Evolutionary conservation across 1,140 invertebrate genomes (phyloP).

Genomic region (Drosophila elegans): DNA sequence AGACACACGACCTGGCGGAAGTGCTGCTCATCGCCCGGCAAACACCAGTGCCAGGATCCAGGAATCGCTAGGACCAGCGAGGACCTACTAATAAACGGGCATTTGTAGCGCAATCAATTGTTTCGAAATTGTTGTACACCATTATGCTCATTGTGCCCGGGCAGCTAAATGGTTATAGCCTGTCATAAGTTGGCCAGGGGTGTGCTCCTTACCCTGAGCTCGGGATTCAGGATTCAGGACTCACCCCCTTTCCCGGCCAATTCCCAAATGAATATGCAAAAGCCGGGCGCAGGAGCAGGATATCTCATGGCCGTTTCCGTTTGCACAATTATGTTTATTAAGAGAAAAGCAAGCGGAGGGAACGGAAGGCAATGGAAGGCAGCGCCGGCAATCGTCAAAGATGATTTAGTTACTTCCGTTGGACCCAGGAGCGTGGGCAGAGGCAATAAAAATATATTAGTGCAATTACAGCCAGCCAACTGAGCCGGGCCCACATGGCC

Average conservation of each 20-base stretch:
- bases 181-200: slow-evolving; percentile 76
- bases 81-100: slow-evolving; percentile 76
- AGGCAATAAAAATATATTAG: slow-evolving; percentile 83
- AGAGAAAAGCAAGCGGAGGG: slow-evolving; percentile 48
- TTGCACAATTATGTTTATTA: slow-evolving; percentile 83
- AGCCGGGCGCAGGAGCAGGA: slow-evolving; percentile 51
- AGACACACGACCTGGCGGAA: slow-evolving; percentile 79
- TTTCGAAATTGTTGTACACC: slow-evolving; percentile 81
- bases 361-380: slow-evolving; percentile 3
- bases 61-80: slow-evolving; percentile 21
- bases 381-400: slow-evolving; percentile 75
- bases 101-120: slow-evolving; percentile 83
- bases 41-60: slow-evolving; percentile 20
- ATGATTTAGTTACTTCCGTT: slow-evolving; percentile 81
- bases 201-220: slow-evolving; percentile 1
- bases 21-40: slow-evolving; percentile 55
- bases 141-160: slow-evolving; percentile 73
- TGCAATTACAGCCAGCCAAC: slow-evolving; percentile 78
- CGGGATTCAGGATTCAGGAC: not conserved
- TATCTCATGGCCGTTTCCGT: slow-evolving; percentile 79
- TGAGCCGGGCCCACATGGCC: slow-evolving; percentile 40
- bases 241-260: slow-evolving; percentile 16
- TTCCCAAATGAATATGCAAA: slow-evolving; percentile 84
- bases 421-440: slow-evolving; percentile 26
- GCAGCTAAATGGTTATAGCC: slow-evolving; percentile 79